These are phyloP conservation scores for Ellobium chinense DNA, from an alignment of 2,888 invertebrate genomes.

Conservation along the genomic window DNA sequence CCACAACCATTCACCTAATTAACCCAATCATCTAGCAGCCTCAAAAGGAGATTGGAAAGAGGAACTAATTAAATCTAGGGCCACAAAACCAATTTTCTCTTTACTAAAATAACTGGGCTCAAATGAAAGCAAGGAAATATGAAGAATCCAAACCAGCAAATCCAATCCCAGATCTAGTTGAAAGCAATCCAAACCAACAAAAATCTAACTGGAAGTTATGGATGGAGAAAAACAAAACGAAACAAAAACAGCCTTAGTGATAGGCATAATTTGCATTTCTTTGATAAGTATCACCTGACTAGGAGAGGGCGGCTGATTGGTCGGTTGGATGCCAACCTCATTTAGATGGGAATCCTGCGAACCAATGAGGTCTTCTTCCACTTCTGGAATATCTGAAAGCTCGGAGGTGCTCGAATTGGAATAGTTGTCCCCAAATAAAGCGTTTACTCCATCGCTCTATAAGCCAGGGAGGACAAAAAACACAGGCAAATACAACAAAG, in stretches of 20 bases:
- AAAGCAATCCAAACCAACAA: no score
- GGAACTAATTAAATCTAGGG: no score
- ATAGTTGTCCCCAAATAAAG: slow-evolving; percentile 49
- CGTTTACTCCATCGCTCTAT: slow-evolving; percentile 33
- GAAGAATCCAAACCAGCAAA: no score
- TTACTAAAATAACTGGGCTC: no score
- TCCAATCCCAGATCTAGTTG: no score
- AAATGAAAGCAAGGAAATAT: no score
- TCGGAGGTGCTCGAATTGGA: slow-evolving; percentile 75
- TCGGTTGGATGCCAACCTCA: slow-evolving; percentile 38
- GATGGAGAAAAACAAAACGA: background rate
- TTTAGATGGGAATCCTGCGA: slow-evolving; percentile 56
- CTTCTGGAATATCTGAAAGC: slow-evolving; percentile 80
- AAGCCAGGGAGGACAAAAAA: slow-evolving; percentile 17
- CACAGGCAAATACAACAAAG: slow-evolving; percentile 16
- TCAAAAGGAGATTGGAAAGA: no score
- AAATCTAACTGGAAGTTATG: no score
- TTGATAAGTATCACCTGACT: slow-evolving; percentile 24
- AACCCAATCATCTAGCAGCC: no score
- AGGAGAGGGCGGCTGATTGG: slow-evolving; percentile 37
- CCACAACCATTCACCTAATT: no score
- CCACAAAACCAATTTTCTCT: no score
- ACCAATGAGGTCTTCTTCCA: slow-evolving; percentile 77
- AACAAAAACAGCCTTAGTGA: background rate
- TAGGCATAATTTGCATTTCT: background rate